Base-by-base conservation (phyloP, 2,888 invertebrate species). In the Meghimatium bilineatum region DNA sequence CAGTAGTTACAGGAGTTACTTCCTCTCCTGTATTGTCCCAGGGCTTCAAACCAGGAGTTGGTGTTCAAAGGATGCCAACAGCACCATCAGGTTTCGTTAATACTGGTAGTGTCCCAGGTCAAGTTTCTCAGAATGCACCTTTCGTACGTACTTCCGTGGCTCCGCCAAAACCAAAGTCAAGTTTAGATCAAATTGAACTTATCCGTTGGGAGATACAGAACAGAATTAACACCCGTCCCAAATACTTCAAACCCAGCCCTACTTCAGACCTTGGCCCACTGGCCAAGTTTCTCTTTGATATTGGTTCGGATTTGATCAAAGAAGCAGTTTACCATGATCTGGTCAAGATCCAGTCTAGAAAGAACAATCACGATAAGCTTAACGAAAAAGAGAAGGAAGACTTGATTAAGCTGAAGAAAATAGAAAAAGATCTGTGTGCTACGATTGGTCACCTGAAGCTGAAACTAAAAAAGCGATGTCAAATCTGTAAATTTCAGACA, bases 251-350 rank as follows among this genome's bases (percentile, higher is more conserved):
- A 60, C 85, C 86, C 10, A 87, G 86, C 60, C 89, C 90, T 14
- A 89, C 90, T 60, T 89, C 90, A 75, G 90, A 91, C 52, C 79
- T 91, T 0, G 90, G 91, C 38, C 77, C 89, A 2, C 82, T 90
- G 80, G 97, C 98, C 14, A 97, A 97, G 93, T 97, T 98, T 93
- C 96, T 98, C 91, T 96, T 97, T 94, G 97, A 97, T 92, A 97
- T 98, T 89, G 98, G 98, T 56, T 95, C 97, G 84, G 97, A 97
- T 92, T 95, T 97, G 87, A 98, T 97, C 2, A 97, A 97, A 93
- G 98, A 98, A 93, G 96, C 96, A 93, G 98, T 98, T 36, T 98
- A 98, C 94, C 96, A 96, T n/a, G 98, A 98, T 94, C 94, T 98
- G 84, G 94, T 98, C 82, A 95, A 97, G 75, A 97, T 97, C 93